Conservation (phyloP, 2,113 vertebrate species). For the Mobula birostris region DNA sequence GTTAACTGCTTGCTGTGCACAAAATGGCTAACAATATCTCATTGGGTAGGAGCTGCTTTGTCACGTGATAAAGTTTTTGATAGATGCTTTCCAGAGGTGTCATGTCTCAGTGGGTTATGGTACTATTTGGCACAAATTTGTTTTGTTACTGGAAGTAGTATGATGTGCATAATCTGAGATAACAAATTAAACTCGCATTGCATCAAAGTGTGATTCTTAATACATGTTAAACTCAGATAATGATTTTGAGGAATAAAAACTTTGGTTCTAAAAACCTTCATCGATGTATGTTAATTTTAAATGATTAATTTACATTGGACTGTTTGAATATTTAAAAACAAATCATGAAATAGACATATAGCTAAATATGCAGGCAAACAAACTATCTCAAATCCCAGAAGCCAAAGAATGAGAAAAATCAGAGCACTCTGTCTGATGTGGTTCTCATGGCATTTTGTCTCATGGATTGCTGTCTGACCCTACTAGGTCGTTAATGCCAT, state of each 20-base stretch:
- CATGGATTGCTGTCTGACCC: not conserved
- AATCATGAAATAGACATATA: not conserved
- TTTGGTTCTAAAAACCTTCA: not conserved
- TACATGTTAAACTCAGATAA: not conserved
- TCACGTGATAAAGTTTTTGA: not conserved
- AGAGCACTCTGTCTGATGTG: not conserved
- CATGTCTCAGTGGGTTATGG: not conserved
- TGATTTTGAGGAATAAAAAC: not conserved
- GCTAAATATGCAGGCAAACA: not conserved
- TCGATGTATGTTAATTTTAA: not conserved
- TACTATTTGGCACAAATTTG: not conserved
- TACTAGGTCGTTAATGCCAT: not conserved
- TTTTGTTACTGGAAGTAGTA: not conserved
- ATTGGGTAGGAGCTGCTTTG: not conserved
- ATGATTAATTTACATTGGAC: too few species aligned
- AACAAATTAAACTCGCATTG: not conserved
- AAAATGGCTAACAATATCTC: not conserved
- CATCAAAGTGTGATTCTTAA: not conserved
- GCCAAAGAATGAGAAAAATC: not conserved
- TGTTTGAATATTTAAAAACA: not conserved
- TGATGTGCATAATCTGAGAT: not conserved
- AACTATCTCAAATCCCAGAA: not conserved
- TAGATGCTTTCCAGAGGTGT: too few species aligned
- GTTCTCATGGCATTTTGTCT: not conserved
- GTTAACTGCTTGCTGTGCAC: not conserved